phyloP scores from a whole-genome alignment of 53 echinoderm and acorn worm genomes.

The Henricia sp. region DNA sequence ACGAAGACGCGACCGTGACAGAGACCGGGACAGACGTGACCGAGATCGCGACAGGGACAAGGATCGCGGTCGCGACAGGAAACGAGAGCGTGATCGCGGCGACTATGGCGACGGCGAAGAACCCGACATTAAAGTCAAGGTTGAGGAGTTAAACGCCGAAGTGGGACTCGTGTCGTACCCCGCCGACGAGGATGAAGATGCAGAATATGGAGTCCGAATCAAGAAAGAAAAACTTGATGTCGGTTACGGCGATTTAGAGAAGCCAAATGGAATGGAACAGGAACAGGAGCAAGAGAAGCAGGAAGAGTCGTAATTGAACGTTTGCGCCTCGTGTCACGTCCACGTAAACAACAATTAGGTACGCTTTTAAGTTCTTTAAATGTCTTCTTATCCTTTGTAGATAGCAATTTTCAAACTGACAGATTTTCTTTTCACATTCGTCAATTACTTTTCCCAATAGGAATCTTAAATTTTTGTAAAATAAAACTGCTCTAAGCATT shows the following conservation, averaged over 20 bases:
- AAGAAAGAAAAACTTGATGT: conserved; percentile 50
- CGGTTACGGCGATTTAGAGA: conserved; percentile 36
- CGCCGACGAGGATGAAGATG: conserved; percentile 30
- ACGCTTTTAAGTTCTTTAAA: too few species aligned
- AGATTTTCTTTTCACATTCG: too few species aligned
- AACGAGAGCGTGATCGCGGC: conserved; percentile 55
- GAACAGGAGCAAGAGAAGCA: background rate
- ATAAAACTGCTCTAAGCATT: too few species aligned
- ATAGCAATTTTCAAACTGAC: too few species aligned
- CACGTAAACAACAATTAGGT: background rate
- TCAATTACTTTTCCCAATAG: too few species aligned
- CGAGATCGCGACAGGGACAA: conserved; percentile 67
- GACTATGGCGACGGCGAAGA: conserved; percentile 43
- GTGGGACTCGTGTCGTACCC: conserved; percentile 52
- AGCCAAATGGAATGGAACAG: conserved; percentile 1
- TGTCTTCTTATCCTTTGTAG: too few species aligned
- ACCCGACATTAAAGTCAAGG: conserved; percentile 51
- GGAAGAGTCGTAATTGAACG: too few species aligned
- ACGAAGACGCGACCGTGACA: conserved; percentile 53
- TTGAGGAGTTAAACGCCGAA: background rate
- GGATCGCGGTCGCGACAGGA: conserved; percentile 62
- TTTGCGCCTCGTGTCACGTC: too few species aligned
- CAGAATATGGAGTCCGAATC: background rate
- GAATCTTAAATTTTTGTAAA: too few species aligned
- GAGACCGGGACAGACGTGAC: conserved; percentile 49